Conservation (phyloP, 1,140 invertebrate species). For the Dendrolimus punctatus region DNA sequence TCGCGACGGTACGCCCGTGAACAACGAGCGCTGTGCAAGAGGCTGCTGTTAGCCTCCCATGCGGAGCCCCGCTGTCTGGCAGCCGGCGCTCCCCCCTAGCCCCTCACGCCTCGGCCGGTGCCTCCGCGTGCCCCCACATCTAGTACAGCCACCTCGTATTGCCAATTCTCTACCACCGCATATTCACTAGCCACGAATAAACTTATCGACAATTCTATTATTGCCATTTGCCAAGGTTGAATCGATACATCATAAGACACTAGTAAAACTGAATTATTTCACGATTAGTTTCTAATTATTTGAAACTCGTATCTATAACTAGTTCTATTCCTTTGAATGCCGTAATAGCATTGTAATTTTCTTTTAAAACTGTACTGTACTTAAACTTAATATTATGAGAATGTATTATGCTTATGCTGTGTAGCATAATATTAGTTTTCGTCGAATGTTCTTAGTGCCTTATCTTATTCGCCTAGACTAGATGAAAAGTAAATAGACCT, state of each 20-base stretch:
- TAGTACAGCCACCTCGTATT: slow-evolving; percentile 45
- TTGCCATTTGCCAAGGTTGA: slow-evolving; percentile 19
- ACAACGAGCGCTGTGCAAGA: slow-evolving; percentile 50
- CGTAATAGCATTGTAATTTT: no score
- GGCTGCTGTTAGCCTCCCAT: slow-evolving; percentile 65
- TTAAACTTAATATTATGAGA: no score
- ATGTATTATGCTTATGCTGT: no score
- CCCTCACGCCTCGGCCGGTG: slow-evolving; percentile 15
- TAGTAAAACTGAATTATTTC: slow-evolving; percentile 6
- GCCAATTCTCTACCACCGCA: slow-evolving; percentile 33
- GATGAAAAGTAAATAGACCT: not conserved
- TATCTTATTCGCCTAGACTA: no score
- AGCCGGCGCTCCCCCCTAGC: slow-evolving; percentile 24
- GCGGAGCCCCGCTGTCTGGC: slow-evolving; percentile 68
- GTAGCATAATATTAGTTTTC: no score
- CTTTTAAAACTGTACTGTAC: no score
- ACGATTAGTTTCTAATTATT: no score
- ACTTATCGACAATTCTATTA: slow-evolving; percentile 22
- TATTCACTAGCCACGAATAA: slow-evolving; percentile 15
- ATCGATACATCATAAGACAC: slow-evolving; percentile 15
- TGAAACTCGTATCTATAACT: no score
- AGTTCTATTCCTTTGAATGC: no score
- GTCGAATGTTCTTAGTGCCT: no score
- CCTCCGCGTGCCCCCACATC: slow-evolving; percentile 21
- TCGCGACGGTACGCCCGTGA: slow-evolving; percentile 18